phyloP scores from a whole-genome alignment of 2,113 vertebrate species.

The Brachirus orientalis region DNA sequence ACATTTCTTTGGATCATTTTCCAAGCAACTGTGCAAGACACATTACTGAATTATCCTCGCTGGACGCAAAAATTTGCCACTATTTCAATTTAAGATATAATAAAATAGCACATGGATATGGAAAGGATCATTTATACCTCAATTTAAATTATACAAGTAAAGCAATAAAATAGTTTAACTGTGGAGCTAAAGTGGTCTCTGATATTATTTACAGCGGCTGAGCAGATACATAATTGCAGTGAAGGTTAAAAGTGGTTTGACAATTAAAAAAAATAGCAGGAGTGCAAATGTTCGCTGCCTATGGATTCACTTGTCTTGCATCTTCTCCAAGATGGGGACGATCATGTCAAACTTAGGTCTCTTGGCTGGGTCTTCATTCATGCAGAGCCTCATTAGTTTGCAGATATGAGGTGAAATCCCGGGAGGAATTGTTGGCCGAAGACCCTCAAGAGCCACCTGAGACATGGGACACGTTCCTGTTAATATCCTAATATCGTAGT shows the following conservation, averaged over 20 bases:
- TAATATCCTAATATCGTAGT: no score
- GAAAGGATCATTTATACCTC: constrained; percentile 48
- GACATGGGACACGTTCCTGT: neutral
- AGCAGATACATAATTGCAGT: constrained; percentile 62
- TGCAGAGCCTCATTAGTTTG: constrained; percentile 99
- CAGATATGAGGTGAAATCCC: constrained; percentile 97
- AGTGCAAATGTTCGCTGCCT: neutral
- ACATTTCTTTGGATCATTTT: constrained; percentile 58
- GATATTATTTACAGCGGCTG: constrained; percentile 71
- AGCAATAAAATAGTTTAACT: constrained; percentile 42
- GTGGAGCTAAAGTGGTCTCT: constrained; percentile 58
- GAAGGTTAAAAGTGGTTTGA: constrained; percentile 57
- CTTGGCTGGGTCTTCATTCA: constrained; percentile 98
- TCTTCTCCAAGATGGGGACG: constrained; percentile 96
- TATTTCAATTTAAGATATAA: constrained; percentile 39
- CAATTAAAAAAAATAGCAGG: constrained; percentile 13
- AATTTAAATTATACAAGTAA: constrained; percentile 61
- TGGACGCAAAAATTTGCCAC: constrained; percentile 15
- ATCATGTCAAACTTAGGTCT: constrained; percentile 99
- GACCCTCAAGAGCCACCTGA: constrained; percentile 93
- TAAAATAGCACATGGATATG: constrained; percentile 36
- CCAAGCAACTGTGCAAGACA: neutral
- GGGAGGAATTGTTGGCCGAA: constrained; percentile 94
- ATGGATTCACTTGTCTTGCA: constrained; percentile 92
- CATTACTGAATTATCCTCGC: constrained; percentile 22